Conservation (phyloP, 2,113 vertebrate genomes). For the Leucosticte australis region DNA sequence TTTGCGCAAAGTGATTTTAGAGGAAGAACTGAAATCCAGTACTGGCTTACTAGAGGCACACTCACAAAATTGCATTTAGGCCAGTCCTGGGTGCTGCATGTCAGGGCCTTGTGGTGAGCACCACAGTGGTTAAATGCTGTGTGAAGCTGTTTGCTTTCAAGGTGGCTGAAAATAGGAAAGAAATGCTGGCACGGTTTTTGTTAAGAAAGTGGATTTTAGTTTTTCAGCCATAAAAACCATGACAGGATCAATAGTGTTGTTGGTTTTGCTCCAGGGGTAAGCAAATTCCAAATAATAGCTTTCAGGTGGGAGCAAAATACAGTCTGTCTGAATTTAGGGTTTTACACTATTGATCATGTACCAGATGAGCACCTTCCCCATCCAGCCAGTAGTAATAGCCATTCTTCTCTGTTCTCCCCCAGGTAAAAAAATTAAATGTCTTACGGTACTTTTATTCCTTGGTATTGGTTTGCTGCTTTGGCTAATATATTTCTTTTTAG, state of each 20-base stretch:
- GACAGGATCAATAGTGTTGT: accelerated
- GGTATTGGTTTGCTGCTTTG: not conserved
- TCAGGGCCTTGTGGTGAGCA: not conserved
- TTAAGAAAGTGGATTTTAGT: not conserved
- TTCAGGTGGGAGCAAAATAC: not conserved
- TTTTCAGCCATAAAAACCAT: not conserved
- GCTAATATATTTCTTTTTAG: not conserved
- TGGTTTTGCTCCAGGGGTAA: not conserved
- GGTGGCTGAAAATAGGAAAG: not conserved
- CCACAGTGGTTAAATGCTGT: not conserved
- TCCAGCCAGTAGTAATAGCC: not conserved
- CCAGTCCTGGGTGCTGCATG: accelerated
- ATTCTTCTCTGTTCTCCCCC: not conserved
- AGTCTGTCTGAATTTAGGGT: not conserved
- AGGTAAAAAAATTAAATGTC: not conserved
- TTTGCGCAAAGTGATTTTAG: not conserved
- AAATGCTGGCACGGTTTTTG: accelerated
- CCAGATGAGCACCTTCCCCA: not conserved
- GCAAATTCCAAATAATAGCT: not conserved
- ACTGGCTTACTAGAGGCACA: not conserved
- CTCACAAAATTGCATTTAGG: not conserved
- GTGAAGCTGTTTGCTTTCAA: not conserved
- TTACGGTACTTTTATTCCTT: not conserved
- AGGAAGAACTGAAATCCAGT: not conserved
- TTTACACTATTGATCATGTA: not conserved